phyloP scores from a whole-genome alignment of 2,888 invertebrate species.

The Crematogaster levior region DNA sequence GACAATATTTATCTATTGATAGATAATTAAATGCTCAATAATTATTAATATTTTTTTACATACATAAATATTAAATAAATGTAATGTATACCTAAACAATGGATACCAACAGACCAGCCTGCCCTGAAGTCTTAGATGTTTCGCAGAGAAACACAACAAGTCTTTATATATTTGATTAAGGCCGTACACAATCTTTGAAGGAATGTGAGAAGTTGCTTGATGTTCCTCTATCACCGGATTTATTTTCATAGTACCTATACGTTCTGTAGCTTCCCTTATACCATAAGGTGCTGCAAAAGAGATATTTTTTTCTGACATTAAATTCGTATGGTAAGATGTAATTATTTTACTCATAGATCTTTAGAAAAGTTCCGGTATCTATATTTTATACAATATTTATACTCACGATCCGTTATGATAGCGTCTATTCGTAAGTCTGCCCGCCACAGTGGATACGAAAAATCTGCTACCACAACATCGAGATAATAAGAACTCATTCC shows the following conservation, averaged over 20 bases:
- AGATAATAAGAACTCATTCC: slow-evolving; percentile 91
- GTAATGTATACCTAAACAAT: slow-evolving; percentile 89
- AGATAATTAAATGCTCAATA: background rate
- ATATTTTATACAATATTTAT: slow-evolving; percentile 20
- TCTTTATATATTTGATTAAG: slow-evolving; percentile 94
- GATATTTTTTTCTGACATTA: slow-evolving; percentile 24
- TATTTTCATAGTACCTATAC: slow-evolving; percentile 89
- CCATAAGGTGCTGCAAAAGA: slow-evolving; percentile 96
- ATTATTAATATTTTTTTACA: background rate
- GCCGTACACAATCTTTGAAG: slow-evolving; percentile 94
- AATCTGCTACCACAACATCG: slow-evolving; percentile 96
- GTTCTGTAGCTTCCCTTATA: slow-evolving; percentile 96
- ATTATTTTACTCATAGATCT: background rate
- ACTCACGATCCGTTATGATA: slow-evolving; percentile 98
- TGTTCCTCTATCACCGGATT: slow-evolving; percentile 89
- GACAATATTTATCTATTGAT: background rate
- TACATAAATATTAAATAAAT: background rate
- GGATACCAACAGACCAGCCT: slow-evolving; percentile 98
- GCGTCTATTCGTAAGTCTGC: slow-evolving; percentile 92
- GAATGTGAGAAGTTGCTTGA: slow-evolving; percentile 91
- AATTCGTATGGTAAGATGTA: slow-evolving; percentile 13
- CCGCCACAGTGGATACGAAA: slow-evolving; percentile 93
- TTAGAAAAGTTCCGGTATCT: background rate
- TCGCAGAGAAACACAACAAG: slow-evolving; percentile 93
- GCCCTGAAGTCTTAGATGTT: slow-evolving; percentile 91